phyloP scores from a whole-genome alignment of 2,113 vertebrate species.

The Thinocorus orbignyianus region DNA sequence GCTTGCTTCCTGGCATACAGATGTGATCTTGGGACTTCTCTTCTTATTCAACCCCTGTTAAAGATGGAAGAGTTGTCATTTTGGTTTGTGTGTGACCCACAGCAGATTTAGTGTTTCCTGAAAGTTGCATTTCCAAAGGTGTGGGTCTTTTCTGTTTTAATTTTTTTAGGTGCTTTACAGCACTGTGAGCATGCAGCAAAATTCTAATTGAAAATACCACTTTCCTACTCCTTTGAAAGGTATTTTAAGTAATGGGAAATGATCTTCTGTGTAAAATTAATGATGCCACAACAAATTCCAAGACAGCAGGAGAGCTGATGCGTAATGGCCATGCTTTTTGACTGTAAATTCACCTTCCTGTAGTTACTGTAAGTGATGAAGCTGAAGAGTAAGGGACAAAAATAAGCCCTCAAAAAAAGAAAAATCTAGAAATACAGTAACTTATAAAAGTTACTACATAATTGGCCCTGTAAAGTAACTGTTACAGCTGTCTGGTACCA shows the following conservation, averaged over 20 bases:
- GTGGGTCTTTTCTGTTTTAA: not conserved
- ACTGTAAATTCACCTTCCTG: not conserved
- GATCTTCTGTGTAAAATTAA: not conserved
- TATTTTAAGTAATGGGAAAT: not conserved
- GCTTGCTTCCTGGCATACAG: not conserved
- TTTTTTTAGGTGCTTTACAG: not conserved
- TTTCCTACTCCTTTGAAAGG: not conserved
- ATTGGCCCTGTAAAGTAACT: no score
- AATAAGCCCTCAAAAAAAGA: not conserved
- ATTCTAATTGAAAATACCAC: not conserved
- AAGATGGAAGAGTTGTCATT: not conserved
- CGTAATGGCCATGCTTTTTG: not conserved
- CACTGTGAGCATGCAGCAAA: not conserved
- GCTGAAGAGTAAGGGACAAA: not conserved
- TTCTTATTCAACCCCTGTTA: not conserved
- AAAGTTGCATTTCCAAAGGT: not conserved
- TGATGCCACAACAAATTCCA: not conserved
- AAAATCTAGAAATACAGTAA: not conserved
- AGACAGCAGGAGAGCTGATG: not conserved
- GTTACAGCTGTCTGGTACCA: no score
- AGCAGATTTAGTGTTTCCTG: not conserved
- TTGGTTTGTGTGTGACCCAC: not conserved
- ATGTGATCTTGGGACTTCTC: not conserved
- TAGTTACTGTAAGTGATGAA: not conserved
- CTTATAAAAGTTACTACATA: no score